These are phyloP conservation scores for Philereme vetulata DNA, from an alignment of 2,888 invertebrate species.

Conservation along the genomic window DNA sequence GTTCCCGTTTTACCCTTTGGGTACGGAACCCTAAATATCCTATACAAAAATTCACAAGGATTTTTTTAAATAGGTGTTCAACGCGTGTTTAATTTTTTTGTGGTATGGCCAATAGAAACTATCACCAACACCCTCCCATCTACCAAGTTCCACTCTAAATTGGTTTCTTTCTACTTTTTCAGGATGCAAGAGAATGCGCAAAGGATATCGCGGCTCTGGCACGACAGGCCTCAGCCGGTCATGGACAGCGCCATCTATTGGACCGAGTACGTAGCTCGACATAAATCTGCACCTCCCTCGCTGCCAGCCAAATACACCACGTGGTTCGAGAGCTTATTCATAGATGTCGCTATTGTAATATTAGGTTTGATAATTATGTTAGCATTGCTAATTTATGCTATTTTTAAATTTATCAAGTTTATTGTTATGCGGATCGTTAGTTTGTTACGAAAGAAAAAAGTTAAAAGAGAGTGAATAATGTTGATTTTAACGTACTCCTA, in stretches of 20 bases:
- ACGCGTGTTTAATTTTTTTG: too few relatives aligned
- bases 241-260: slow-evolving; percentile 85
- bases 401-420: slow-evolving; percentile 43
- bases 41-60: too few relatives aligned
- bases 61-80: too few relatives aligned
- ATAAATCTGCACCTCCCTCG: slow-evolving; percentile 61
- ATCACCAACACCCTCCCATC: too few relatives aligned
- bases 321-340: slow-evolving; percentile 54
- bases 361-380: slow-evolving; percentile 42
- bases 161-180: slow-evolving; percentile 40
- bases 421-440: slow-evolving; percentile 37
- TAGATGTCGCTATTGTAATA: slow-evolving; percentile 62
- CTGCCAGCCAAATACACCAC: slow-evolving; percentile 51
- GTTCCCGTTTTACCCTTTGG: too few relatives aligned
- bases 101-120: too few relatives aligned
- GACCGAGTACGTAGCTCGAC: slow-evolving; percentile 85
- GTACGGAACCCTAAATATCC: too few relatives aligned
- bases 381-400: slow-evolving; percentile 38
- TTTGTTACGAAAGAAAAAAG: slow-evolving; percentile 38
- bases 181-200: slow-evolving; percentile 72
- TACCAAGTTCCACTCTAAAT: neutral
- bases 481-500: too few relatives aligned
- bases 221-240: slow-evolving; percentile 81
- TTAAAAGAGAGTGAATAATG: slow-evolving; percentile 39
- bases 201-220: slow-evolving; percentile 76